A percentile compares a stretch with the other conserved stretches of the same genome.
phyloP scores from a whole-genome alignment of 2,113 vertebrate species.

The Potamarius usumacintae region DNA sequence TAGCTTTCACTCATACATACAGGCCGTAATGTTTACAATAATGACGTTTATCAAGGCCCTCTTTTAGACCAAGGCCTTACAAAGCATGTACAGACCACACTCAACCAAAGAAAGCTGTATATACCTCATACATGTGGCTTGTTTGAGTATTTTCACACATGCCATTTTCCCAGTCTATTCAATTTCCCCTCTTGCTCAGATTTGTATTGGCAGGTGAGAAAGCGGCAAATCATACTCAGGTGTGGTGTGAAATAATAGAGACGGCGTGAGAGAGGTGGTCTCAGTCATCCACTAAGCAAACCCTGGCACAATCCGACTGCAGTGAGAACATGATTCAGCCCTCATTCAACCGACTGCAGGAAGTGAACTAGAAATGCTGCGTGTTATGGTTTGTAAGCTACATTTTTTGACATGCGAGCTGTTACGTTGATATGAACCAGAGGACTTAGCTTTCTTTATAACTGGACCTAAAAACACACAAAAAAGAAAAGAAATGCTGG shows the following conservation, averaged over 20 bases:
- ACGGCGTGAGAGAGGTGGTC: background rate
- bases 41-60: background rate
- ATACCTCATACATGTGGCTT: background rate
- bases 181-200: background rate
- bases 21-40: constrained; percentile 11
- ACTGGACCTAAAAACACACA: background rate
- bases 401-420: background rate
- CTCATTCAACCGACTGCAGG: background rate
- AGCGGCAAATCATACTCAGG: background rate
- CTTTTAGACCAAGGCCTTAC: constrained; percentile 1
- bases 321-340: background rate
- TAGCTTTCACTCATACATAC: no score
- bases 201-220: background rate
- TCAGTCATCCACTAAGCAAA: background rate
- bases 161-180: background rate
- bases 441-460: background rate
- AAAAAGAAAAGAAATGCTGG: background rate
- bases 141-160: background rate
- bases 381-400: background rate
- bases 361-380: background rate
- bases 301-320: background rate
- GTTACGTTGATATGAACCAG: background rate
- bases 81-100: background rate
- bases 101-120: background rate
- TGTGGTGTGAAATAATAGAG: background rate